These are phyloP conservation scores for Tinamus guttatus DNA, from an alignment of 2,113 vertebrate species.

Conservation along the genomic window DNA sequence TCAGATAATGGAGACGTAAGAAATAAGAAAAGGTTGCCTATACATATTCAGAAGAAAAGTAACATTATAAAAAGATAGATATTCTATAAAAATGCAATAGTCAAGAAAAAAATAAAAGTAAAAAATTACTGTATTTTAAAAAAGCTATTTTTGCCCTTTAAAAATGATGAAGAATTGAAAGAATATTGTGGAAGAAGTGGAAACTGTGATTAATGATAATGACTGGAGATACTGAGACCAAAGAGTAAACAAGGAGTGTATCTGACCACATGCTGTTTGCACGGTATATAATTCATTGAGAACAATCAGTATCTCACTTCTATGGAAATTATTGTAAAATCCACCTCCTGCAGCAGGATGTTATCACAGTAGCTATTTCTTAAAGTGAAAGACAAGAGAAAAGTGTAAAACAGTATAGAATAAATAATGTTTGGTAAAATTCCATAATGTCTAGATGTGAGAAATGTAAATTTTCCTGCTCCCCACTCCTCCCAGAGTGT, in stretches of 20 bases:
- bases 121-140: background rate
- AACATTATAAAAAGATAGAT: background rate
- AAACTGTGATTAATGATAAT: slow-evolving; percentile 39
- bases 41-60: slow-evolving; percentile 28
- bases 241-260: slow-evolving; percentile 17
- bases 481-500: background rate
- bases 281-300: slow-evolving; percentile 21
- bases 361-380: background rate
- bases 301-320: background rate
- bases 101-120: background rate
- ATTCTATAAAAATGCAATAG: background rate
- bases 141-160: slow-evolving; percentile 34
- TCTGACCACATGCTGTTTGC: background rate
- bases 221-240: slow-evolving; percentile 2
- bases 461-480: background rate
- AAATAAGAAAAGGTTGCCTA: slow-evolving; percentile 48
- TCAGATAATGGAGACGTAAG: slow-evolving; percentile 22
- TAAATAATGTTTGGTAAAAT: background rate
- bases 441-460: background rate
- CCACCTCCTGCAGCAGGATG: background rate
- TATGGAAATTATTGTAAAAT: slow-evolving; percentile 13
- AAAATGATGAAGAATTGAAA: background rate
- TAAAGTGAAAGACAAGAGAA: background rate
- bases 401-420: background rate
- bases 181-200: background rate